Percentiles rank a stretch among this genome's conserved stretches.
phyloP scores from a whole-genome alignment of 1,140 invertebrate species.

The Belonocnema kinseyi region DNA sequence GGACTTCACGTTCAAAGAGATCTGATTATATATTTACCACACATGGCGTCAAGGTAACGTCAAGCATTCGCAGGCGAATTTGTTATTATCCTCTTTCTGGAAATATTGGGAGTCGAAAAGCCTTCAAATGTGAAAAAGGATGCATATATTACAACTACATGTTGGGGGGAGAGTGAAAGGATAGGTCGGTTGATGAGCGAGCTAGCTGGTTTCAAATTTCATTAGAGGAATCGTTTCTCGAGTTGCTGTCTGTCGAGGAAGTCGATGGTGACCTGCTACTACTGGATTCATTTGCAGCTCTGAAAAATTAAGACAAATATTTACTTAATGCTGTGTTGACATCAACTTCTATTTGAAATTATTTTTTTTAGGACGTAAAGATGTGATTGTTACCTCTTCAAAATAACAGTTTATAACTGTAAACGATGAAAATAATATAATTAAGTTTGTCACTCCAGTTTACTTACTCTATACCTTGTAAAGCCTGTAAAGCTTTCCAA shows the following conservation, averaged over 20 bases:
- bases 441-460: constrained; percentile 44
- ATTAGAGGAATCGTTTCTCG: constrained; percentile 63
- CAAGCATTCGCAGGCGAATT: too few relatives aligned
- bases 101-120: constrained; percentile 14
- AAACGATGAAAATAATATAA: constrained; percentile 53
- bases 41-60: too few relatives aligned
- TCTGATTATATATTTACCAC: neutral
- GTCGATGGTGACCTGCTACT: constrained; percentile 67
- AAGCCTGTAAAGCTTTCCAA: too few relatives aligned
- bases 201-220: constrained; percentile 55
- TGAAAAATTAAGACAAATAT: constrained; percentile 47
- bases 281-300: constrained; percentile 67
- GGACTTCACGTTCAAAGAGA: neutral
- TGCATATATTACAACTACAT: constrained; percentile 26
- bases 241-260: constrained; percentile 63
- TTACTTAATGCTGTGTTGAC: neutral
- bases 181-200: neutral
- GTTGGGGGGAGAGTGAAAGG: constrained; percentile 7
- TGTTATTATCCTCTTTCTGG: neutral
- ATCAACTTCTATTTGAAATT: neutral
- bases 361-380: neutral
- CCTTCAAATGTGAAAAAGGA: constrained; percentile 3
- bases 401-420: constrained; percentile 42
- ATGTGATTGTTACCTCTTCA: neutral
- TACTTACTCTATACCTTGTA: too few relatives aligned